These are phyloP conservation scores for Alethe diademata DNA, from an alignment of 2,113 vertebrate species.

Conservation along the genomic window DNA sequence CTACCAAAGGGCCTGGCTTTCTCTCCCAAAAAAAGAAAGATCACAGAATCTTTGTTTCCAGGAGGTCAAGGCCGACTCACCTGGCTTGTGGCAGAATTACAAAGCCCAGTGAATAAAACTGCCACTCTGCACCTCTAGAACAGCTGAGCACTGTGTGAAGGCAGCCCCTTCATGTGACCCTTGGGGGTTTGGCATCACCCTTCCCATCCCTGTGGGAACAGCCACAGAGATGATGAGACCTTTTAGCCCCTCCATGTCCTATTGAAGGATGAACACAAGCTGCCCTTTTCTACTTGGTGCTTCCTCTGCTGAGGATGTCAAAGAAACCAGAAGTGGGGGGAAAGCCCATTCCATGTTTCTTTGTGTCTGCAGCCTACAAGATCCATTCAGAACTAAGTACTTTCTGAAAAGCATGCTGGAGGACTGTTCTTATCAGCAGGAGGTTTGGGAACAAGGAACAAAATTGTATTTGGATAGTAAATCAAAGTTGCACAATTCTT, in stretches of 20 bases:
- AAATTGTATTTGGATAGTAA: background rate
- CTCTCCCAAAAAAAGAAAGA: background rate
- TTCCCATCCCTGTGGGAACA: background rate
- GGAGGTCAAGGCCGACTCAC: too few relatives aligned
- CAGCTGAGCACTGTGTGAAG: fast-evolving
- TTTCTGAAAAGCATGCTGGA: background rate
- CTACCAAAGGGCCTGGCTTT: background rate
- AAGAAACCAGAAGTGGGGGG: background rate
- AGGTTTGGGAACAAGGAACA: background rate
- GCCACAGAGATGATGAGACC: fast-evolving
- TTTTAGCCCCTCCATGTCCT: background rate
- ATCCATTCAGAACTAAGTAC: background rate
- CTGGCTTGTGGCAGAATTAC: background rate
- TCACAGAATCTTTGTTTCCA: too few relatives aligned
- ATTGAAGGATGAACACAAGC: background rate
- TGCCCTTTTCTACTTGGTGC: background rate
- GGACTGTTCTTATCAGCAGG: background rate
- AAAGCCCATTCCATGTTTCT: background rate
- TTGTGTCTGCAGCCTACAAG: background rate
- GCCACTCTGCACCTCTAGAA: fast-evolving
- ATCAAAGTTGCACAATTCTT: background rate
- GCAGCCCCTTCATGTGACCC: fast-evolving
- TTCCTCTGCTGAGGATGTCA: background rate
- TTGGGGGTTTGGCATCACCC: fast-evolving
- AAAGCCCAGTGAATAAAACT: background rate